These are phyloP conservation scores for Phataginus tetradactyla DNA, from an alignment of 2,797 vertebrate species.

Conservation along the genomic window DNA sequence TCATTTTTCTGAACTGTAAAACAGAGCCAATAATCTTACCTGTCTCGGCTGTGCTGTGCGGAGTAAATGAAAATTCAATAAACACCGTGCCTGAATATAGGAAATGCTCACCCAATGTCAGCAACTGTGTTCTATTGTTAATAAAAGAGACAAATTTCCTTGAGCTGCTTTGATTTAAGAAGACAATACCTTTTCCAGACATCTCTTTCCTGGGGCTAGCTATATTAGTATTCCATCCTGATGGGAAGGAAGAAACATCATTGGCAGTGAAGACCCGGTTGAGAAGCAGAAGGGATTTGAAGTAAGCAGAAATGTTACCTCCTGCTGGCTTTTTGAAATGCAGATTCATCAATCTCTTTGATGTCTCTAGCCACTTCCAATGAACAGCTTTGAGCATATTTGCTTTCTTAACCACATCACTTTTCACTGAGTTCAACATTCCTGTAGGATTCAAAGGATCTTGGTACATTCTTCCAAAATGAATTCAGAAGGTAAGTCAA, in stretches of 20 bases:
- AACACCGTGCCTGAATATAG: neutral
- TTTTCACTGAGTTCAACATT: constrained; percentile 73
- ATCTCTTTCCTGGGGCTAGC: neutral
- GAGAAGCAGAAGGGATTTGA: constrained; percentile 16
- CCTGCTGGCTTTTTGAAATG: constrained; percentile 72
- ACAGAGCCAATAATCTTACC: neutral
- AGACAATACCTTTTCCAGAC: constrained; percentile 42
- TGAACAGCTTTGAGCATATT: constrained; percentile 67
- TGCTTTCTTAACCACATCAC: constrained; percentile 75
- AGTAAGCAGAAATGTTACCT: constrained; percentile 45
- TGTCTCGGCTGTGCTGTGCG: neutral
- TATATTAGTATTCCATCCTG: constrained; percentile 27
- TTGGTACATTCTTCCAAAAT: constrained; percentile 72
- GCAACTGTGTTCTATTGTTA: neutral
- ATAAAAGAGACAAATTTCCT: neutral
- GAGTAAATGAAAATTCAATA: neutral
- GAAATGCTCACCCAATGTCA: neutral
- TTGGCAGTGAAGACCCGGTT: neutral
- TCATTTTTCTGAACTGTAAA: neutral
- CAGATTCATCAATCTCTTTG: constrained; percentile 74
- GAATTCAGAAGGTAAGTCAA: constrained; percentile 74
- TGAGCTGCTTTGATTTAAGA: constrained; percentile 38
- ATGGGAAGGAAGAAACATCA: constrained; percentile 13
- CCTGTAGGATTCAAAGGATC: constrained; percentile 76
- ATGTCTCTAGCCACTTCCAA: constrained; percentile 65